Evolutionary conservation across 2,113 vertebrate genomes (phyloP).

Genomic region (Noturus placidus): DNA sequence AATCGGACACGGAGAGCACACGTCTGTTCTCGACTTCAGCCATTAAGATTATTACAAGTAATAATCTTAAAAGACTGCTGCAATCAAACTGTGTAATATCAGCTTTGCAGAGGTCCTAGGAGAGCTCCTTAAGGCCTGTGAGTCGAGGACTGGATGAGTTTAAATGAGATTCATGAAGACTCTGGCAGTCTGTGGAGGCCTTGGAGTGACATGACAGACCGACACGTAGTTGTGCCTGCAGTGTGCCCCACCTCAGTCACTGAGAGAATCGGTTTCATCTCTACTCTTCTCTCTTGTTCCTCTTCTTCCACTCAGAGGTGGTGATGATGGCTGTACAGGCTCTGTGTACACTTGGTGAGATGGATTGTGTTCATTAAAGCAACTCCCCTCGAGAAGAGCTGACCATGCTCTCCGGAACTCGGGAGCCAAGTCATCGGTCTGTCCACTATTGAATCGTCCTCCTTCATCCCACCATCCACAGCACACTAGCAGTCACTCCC

Average conservation of each 20-base stretch:
- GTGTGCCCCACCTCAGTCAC: slow-evolving; percentile 27
- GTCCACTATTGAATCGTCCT: slow-evolving; percentile 61
- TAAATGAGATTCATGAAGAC: slow-evolving; percentile 28
- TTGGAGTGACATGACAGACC: slow-evolving; percentile 4
- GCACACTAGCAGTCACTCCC: slow-evolving; percentile 49
- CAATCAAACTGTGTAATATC: neutral
- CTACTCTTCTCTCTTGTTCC: slow-evolving; percentile 53
- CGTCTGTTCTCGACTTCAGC: neutral
- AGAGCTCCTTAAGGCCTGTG: neutral
- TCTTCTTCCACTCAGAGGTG: slow-evolving; percentile 42
- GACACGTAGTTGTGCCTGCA: neutral
- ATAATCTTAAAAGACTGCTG: neutral
- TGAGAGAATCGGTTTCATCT: slow-evolving; percentile 20
- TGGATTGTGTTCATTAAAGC: slow-evolving; percentile 62
- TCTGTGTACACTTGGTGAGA: slow-evolving; percentile 59
- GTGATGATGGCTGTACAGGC: slow-evolving; percentile 41
- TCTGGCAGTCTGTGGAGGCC: neutral
- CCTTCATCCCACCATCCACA: slow-evolving; percentile 48
- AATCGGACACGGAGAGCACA: neutral
- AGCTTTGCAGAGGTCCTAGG: neutral
- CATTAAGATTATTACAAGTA: neutral
- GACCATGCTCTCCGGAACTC: slow-evolving; percentile 44
- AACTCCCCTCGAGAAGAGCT: slow-evolving; percentile 56
- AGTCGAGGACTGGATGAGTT: neutral
- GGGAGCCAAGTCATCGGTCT: slow-evolving; percentile 51